Conservation (phyloP, 2,888 invertebrate genomes). For the Orthonevra nobilis region DNA sequence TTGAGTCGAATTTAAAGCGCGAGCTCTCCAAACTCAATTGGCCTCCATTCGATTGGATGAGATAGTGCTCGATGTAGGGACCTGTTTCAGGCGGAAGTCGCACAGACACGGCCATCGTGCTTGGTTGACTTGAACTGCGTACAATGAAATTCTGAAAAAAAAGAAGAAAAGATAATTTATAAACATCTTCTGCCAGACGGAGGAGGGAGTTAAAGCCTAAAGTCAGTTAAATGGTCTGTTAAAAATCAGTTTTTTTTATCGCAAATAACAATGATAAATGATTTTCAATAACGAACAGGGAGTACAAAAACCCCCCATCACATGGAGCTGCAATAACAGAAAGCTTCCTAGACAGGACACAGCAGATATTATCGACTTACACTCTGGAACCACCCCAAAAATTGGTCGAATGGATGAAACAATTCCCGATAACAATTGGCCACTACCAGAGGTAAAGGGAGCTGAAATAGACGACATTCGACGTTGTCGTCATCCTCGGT, state of each 20-base stretch:
- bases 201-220: conserved; percentile 19
- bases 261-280: conserved; percentile 75
- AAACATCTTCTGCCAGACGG: conserved; percentile 7
- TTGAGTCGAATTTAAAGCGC: conserved; percentile 94
- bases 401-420: conserved; percentile 55
- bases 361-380: conserved; percentile 63
- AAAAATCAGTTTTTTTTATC: conserved; percentile 78
- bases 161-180: conserved; percentile 27
- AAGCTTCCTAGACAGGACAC: conserved; percentile 65
- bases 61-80: conserved; percentile 96
- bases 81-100: conserved; percentile 92
- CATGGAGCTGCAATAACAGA: conserved; percentile 51
- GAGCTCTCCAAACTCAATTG: conserved; percentile 95
- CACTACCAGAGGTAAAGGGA: conserved; percentile 3
- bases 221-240: conserved; percentile 76
- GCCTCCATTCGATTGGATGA: conserved; percentile 91
- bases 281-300: conserved; percentile 53
- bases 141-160: conserved; percentile 93
- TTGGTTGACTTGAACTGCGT: conserved; percentile 94
- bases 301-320: neutral
- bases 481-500: too few species aligned
- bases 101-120: conserved; percentile 97
- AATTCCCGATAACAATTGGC: conserved; percentile 67
- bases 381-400: conserved; percentile 8
- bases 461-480: neutral